Base-by-base conservation (phyloP, 2,797 vertebrate species). In the Acipenser oxyrinchus region DNA sequence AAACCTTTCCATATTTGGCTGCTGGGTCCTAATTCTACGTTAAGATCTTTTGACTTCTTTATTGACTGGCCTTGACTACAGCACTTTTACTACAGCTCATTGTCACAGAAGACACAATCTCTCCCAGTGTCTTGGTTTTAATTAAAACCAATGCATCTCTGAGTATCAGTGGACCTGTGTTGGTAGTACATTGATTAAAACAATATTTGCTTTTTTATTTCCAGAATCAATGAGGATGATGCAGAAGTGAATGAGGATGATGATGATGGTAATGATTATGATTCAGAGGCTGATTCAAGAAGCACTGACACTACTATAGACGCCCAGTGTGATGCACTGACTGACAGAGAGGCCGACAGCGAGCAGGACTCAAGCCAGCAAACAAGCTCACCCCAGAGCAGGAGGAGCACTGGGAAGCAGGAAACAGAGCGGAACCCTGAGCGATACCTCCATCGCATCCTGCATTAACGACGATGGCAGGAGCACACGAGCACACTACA, bases 381-480 rank as follows among this genome's bases (percentile, higher is more conserved):
- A 77, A 2, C 74, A 75, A 66, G 72, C 7, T 48, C 62, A 8
- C 49, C 63, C 0, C 67, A 70, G 58, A 70, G 63, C 68, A 68
- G 78, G 9, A 23, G n/a, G 3, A 48, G 71, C 4, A 10, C 55
- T 48, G 65, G 76, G 66, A 81, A 69, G 70, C 79, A 82, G 73
- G 77, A 77, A 66, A 74, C 66, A 7, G 75, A 78, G n/a, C 76
- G 63, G 7, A 74, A 83, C 63, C 76, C 81, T 48, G 84, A 87
- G 65, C 75, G 79, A 77, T 87, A 86, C 77, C 79, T 87, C 55
- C 86, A 88, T 72, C 75, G 70, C 71, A 84, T 86, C 73, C 74
- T 83, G 13, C 83, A 82, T 77, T 86, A 73, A 83, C 6, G 37
- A 37, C 37, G 0, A 37, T 5, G 37, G 37, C 37, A 37, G 37